Evolutionary conservation across 2,113 vertebrate genomes (phyloP).

Genomic region (Nothocercus nigrocapillus): DNA sequence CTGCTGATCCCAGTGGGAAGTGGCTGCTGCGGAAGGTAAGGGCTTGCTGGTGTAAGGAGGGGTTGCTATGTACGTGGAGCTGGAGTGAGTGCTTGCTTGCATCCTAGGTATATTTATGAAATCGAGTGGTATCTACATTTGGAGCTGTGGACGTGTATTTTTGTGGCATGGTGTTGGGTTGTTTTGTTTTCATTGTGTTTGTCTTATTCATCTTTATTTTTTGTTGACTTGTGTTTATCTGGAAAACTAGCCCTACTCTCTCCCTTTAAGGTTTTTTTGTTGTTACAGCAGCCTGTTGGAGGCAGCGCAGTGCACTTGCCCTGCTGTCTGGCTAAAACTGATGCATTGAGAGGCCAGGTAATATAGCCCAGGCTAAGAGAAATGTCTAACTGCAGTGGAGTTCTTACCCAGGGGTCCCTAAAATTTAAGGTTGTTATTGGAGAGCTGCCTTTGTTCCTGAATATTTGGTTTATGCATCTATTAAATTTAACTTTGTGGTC

Average conservation of each 20-base stretch:
- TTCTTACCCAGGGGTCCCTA: neutral
- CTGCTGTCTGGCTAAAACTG: neutral
- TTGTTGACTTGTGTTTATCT: neutral
- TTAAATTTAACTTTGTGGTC: neutral
- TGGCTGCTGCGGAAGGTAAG: neutral
- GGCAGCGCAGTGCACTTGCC: fast-evolving
- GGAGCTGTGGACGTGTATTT: neutral
- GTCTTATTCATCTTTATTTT: neutral
- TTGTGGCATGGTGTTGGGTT: neutral
- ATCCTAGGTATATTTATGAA: neutral
- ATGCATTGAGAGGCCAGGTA: fast-evolving
- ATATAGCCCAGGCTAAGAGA: neutral
- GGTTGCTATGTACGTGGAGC: fast-evolving
- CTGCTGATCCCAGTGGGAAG: neutral
- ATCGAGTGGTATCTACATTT: neutral
- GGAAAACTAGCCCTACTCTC: neutral
- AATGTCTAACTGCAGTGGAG: neutral
- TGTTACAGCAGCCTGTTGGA: neutral
- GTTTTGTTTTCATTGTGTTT: neutral
- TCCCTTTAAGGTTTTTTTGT: neutral
- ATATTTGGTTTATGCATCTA: fast-evolving
- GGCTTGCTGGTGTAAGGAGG: neutral
- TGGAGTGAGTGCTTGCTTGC: neutral
- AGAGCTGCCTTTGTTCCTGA: neutral
- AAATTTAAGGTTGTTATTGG: neutral